These are phyloP conservation scores for Rhopalosiphum maidis DNA, from an alignment of 1,140 invertebrate species.

Conservation along the genomic window DNA sequence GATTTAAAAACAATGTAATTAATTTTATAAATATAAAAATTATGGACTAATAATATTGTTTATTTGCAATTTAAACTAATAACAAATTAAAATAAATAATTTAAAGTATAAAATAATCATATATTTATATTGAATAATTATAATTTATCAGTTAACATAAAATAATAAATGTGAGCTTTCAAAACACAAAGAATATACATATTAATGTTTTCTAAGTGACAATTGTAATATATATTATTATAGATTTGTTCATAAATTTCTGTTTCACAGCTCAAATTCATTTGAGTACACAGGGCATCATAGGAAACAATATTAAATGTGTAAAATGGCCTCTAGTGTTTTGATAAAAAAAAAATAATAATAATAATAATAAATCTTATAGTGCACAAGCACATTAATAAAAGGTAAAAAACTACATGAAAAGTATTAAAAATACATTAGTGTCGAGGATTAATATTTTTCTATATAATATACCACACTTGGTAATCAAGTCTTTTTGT, in stretches of 20 bases:
- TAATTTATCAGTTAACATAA: slow-evolving; percentile 53
- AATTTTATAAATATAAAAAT: slow-evolving; percentile 25
- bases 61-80: slow-evolving; percentile 56
- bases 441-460: slow-evolving; percentile 51
- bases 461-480: slow-evolving; percentile 50
- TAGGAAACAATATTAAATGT: slow-evolving; percentile 36
- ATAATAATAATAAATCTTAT: slow-evolving; percentile 18
- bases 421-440: slow-evolving; percentile 53
- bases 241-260: slow-evolving; percentile 36
- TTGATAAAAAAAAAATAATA: slow-evolving; percentile 46
- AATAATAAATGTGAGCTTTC: slow-evolving; percentile 49
- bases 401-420: slow-evolving; percentile 47
- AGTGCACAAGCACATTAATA: slow-evolving; percentile 43
- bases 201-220: slow-evolving; percentile 38
- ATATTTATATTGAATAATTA: slow-evolving; percentile 49
- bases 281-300: slow-evolving; percentile 25
- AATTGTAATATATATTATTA: background rate
- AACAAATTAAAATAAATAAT: slow-evolving; percentile 57
- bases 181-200: slow-evolving; percentile 47
- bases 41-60: slow-evolving; percentile 54
- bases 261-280: slow-evolving; percentile 24
- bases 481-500: slow-evolving; percentile 56
- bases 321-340: slow-evolving; percentile 57
- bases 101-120: slow-evolving; percentile 49
- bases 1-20: slow-evolving; percentile 41